phyloP scores from a whole-genome alignment of 1,140 invertebrate species.

The Zaprionus inermis region DNA sequence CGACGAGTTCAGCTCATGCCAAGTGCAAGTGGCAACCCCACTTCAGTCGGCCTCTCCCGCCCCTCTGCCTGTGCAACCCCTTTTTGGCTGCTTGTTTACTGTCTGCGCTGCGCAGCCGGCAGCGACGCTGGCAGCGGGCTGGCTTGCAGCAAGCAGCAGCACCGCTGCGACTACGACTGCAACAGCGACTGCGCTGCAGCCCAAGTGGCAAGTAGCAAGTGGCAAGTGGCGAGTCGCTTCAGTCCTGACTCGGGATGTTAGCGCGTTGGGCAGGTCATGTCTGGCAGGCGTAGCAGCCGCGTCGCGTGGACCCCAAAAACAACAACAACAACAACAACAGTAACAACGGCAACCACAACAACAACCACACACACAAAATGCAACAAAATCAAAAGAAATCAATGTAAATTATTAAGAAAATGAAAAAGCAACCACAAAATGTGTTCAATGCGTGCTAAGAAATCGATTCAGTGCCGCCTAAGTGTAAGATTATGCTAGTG shows the following conservation, averaged over 20 bases:
- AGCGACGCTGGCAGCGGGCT: slow-evolving; percentile 14
- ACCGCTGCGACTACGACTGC: slow-evolving; percentile 25
- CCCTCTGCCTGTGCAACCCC: neutral
- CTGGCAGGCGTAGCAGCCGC: slow-evolving; percentile 68
- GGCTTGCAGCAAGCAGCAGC: too few species aligned
- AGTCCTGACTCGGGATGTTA: slow-evolving; percentile 84
- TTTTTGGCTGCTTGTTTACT: slow-evolving; percentile 59
- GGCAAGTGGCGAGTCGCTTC: slow-evolving; percentile 58
- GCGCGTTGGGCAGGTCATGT: slow-evolving; percentile 84
- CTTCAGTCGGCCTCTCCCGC: slow-evolving; percentile 18
- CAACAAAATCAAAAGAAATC: slow-evolving; percentile 17
- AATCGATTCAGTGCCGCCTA: slow-evolving; percentile 45
- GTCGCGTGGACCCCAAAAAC: slow-evolving; percentile 61
- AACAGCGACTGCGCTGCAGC: slow-evolving; percentile 23
- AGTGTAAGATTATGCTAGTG: slow-evolving; percentile 33
- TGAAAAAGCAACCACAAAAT: slow-evolving; percentile 40
- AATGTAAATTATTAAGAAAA: slow-evolving; percentile 27
- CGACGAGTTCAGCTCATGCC: slow-evolving; percentile 70
- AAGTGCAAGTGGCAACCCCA: slow-evolving; percentile 75
- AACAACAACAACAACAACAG: slow-evolving; percentile 42
- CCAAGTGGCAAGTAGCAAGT: slow-evolving; percentile 29
- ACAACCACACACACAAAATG: slow-evolving; percentile 31
- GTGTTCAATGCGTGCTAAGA: slow-evolving; percentile 30
- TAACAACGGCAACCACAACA: slow-evolving; percentile 22
- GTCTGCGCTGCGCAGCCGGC: slow-evolving; percentile 51